Base-by-base conservation (phyloP, 2,888 invertebrate genomes). In the Cancer borealis region DNA sequence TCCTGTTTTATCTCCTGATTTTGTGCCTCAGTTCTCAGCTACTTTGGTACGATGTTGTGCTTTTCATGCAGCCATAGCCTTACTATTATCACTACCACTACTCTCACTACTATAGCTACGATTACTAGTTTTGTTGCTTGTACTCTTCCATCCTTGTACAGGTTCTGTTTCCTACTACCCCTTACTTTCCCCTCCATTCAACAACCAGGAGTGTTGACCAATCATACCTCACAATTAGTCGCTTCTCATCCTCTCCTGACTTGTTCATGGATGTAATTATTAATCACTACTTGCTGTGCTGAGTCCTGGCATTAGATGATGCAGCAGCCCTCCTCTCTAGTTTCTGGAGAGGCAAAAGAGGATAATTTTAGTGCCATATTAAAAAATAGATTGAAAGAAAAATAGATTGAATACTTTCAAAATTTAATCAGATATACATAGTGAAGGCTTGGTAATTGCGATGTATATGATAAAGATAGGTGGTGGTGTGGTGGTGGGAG, bases 1-100 rank as follows among this genome's bases (percentile, higher is more conserved):
- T 96, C 97, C 97, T 96, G 97, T 97, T 96, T 96, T 97, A 96
- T 96, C 97, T 96, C 96, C 96, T 96, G 97, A 97, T 96, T 97
- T 96, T 96, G 96, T 96, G 96, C 97, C 97, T 96, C 97, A 96
- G 96, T 96, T 97, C 96, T 97, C 95, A 66, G 39, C 95, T 46
- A 92, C 95, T 89, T 94, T 95, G 95, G 95, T 95, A 95, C 95
- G 95, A 92, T 90, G 92, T 92, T 92, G 92, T 92, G 93, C 94
- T 95, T 95, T 79, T 89, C 73, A 54, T 93, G 84, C 60, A 66
- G 39, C 84, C 30, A 91, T 91, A 46, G 39, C 91, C 54, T 66
- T 87, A 92, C 54, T 92, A 54, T 88, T 49, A 79, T 49, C 21
- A 60, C 60, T 60, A 60, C 60, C 60, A 60, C 54, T 54, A 47